These are phyloP conservation scores for Quadroppia sp. DNA, from an alignment of 2,888 invertebrate species.

Conservation along the genomic window DNA sequence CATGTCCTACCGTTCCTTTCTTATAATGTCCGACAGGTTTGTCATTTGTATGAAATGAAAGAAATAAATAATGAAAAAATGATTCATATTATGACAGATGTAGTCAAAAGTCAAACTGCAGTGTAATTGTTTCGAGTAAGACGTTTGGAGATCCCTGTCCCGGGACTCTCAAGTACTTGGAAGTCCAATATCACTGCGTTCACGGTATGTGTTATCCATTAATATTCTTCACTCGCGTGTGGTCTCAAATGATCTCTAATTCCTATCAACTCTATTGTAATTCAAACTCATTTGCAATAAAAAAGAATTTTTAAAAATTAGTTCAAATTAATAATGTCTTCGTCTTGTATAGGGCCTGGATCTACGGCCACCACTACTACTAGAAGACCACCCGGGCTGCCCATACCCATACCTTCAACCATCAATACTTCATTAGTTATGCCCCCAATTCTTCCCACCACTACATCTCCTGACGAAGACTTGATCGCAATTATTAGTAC, in stretches of 20 bases:
- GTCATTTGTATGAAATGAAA: constrained; percentile 41
- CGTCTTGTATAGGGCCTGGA: constrained; percentile 1
- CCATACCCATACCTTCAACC: not conserved
- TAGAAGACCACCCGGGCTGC: constrained; percentile 22
- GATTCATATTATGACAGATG: constrained; percentile 46
- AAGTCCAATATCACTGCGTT: constrained; percentile 59
- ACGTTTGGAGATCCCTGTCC: constrained; percentile 60
- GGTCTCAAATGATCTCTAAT: not conserved
- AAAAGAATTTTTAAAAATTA: not conserved
- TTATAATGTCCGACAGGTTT: constrained; percentile 82
- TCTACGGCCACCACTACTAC: constrained; percentile 6
- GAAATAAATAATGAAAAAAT: not conserved
- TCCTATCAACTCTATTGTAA: not conserved
- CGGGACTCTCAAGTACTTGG: constrained; percentile 61
- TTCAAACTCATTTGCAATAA: not conserved
- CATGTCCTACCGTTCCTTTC: constrained; percentile 81
- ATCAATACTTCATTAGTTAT: not conserved
- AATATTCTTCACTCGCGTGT: not conserved
- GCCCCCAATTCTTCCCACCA: not conserved
- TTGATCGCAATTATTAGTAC: constrained; percentile 15
- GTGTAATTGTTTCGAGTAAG: constrained; percentile 50
- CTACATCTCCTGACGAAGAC: not conserved
- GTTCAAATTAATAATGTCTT: not conserved
- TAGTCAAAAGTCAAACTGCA: constrained; percentile 49
- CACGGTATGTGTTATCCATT: constrained; percentile 44